Percentiles rank a stretch among this genome's conserved stretches.
Evolutionary conservation across 1,140 invertebrate species (phyloP).

Genomic region (Sycobia sp.): DNA sequence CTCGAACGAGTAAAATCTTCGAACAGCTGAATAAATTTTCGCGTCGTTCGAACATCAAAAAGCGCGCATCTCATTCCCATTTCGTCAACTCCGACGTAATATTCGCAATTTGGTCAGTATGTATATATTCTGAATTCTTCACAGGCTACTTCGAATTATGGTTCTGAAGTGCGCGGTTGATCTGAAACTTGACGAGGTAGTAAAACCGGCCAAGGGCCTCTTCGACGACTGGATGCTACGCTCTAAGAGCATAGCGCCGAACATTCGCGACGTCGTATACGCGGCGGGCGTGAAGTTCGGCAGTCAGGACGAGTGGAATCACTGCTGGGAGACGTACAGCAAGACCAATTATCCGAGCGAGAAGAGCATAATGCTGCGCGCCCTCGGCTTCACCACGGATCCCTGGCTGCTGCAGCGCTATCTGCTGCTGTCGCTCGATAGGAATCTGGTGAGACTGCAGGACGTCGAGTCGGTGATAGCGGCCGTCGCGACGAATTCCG

Average conservation of each 20-base stretch:
- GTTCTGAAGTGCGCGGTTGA: slow-evolving; percentile 68
- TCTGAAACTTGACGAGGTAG: slow-evolving; percentile 67
- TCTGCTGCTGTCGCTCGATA: slow-evolving; percentile 69
- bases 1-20: too few relatives aligned
- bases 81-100: too few relatives aligned
- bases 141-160: slow-evolving; percentile 65
- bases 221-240: slow-evolving; percentile 73
- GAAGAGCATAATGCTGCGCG: slow-evolving; percentile 69
- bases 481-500: slow-evolving; percentile 72
- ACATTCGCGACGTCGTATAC: slow-evolving; percentile 77
- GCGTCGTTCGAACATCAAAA: too few relatives aligned
- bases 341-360: slow-evolving; percentile 72
- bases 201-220: slow-evolving; percentile 66
- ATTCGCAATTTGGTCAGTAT: too few relatives aligned
- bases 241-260: slow-evolving; percentile 66
- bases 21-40: too few relatives aligned
- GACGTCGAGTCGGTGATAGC: slow-evolving; percentile 73
- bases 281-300: slow-evolving; percentile 74
- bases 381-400: slow-evolving; percentile 73
- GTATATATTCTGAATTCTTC: too few relatives aligned
- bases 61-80: too few relatives aligned
- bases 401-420: slow-evolving; percentile 76
- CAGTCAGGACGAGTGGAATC: slow-evolving; percentile 73
- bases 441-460: slow-evolving; percentile 69
- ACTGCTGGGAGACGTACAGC: slow-evolving; percentile 75